phyloP scores from a whole-genome alignment of 2,797 vertebrate genomes.

The Sebastes itinus region DNA sequence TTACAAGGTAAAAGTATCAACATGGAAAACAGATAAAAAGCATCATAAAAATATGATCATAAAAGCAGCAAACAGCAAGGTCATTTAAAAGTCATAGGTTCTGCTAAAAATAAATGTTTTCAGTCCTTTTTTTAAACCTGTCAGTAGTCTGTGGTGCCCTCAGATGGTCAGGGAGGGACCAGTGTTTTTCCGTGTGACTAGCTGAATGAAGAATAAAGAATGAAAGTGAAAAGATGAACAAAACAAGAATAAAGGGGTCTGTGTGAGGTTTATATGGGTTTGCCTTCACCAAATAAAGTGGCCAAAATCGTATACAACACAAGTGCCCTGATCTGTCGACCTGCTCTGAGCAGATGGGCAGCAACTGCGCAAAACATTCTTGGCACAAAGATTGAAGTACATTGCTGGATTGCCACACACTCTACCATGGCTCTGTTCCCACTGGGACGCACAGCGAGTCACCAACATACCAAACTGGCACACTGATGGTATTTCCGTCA shows the following conservation, averaged over 20 bases:
- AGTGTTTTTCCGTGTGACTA: not conserved
- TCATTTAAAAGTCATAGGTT: too few species aligned
- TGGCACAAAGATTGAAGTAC: not conserved
- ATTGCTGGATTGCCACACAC: not conserved
- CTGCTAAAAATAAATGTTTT: too few species aligned
- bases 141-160: too few species aligned
- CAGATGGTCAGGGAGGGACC: too few species aligned
- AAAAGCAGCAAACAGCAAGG: too few species aligned
- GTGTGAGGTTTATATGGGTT: not conserved
- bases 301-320: not conserved
- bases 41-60: too few species aligned
- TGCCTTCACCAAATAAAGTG: not conserved
- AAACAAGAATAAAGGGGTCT: not conserved
- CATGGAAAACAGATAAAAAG: too few species aligned
- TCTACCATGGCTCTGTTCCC: not conserved
- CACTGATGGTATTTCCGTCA: not conserved
- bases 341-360: not conserved
- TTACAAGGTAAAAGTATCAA: too few species aligned
- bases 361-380: not conserved
- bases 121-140: too few species aligned
- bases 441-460: not conserved
- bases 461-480: not conserved
- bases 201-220: not conserved
- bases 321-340: not conserved
- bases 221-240: not conserved